Evolutionary conservation across 1,140 invertebrate genomes (phyloP), one percentile per base, ranked within the genome.

Genomic region (Monochamus saltuarius): DNA sequence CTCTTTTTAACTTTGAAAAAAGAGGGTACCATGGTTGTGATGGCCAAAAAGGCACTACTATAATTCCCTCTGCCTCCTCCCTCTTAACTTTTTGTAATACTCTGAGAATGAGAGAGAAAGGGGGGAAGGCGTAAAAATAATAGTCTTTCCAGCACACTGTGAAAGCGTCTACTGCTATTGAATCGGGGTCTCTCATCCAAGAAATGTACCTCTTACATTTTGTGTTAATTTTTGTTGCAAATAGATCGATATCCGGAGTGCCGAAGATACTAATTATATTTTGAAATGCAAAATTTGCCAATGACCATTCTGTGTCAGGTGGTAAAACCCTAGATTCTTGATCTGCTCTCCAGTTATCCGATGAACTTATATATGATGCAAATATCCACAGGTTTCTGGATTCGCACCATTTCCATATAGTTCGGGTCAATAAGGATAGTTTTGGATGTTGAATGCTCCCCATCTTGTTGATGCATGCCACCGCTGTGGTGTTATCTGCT

Each of bases 11-110:
- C 11, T 53, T 53, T 7, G 14, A 36, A 17, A 53, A 53, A 42
- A 53, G 36, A 4, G 51, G 37, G 16, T 38, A 53, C 51, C 51
- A 53, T 4, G 51, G 51, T 39, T 53, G 51, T n/a, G 51, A 38
- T 8, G 34, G 34, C 51, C 51, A 53, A 9, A 11, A 38, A n/a
- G 51, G 51, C 16, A 53, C 51, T 16, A 38, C 37, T 13, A 53
- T 29, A 34, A 11, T n/a, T n/a, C n/a, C n/a, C n/a, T n/a, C n/a
- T n/a, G n/a, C n/a, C n/a, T n/a, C n/a, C n/a, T n/a, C n/a, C 34
- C 7, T 10, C 8, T 10, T 14, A 7, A 36, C 34, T 51, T 51
- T 45, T 45, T 45, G 43, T 7, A 45, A 13, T 8, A 16, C 17
- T 45, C 43, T 11, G 7, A 45, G 43, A 16, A 45, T 13, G 11